Conservation (phyloP, 2,888 invertebrate genomes). For the Athripsodes cinereus region DNA sequence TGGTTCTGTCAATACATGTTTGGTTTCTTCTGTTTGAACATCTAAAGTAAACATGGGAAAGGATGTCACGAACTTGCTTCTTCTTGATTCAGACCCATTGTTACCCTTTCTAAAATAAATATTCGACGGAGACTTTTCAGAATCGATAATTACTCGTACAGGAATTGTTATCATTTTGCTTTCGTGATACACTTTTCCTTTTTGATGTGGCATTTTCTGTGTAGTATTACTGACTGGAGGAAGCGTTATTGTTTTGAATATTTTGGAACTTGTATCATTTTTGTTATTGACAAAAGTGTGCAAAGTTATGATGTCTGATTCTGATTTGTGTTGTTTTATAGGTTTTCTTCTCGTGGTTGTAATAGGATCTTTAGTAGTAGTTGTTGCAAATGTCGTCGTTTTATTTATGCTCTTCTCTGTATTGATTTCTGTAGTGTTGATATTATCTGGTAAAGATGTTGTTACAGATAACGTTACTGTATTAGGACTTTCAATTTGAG, state of each 20-base stretch:
- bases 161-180: slow-evolving; percentile 23
- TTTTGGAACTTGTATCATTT: slow-evolving; percentile 21
- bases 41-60: slow-evolving; percentile 17
- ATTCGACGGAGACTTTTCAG: slow-evolving; percentile 13
- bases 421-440: slow-evolving; percentile 26
- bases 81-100: neutral
- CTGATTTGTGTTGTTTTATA: slow-evolving; percentile 11
- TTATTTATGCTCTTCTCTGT: slow-evolving; percentile 26
- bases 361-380: slow-evolving; percentile 27
- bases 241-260: slow-evolving; percentile 12
- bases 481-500: slow-evolving; percentile 25
- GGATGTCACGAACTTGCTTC: neutral
- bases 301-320: slow-evolving; percentile 20
- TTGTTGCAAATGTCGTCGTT: too few species aligned
- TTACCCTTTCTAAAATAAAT: slow-evolving; percentile 8
- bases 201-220: slow-evolving; percentile 10
- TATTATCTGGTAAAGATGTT: slow-evolving; percentile 24
- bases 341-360: slow-evolving; percentile 28
- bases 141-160: slow-evolving; percentile 21
- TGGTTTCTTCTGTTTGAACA: slow-evolving; percentile 39
- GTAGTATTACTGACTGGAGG: slow-evolving; percentile 9
- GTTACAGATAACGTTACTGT: slow-evolving; percentile 19
- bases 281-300: slow-evolving; percentile 21
- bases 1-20: slow-evolving; percentile 52
- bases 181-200: slow-evolving; percentile 11